Evolutionary conservation across 64 coral and sea anemone genomes (phyloP).

Genomic region (Actinia tenebrosa): DNA sequence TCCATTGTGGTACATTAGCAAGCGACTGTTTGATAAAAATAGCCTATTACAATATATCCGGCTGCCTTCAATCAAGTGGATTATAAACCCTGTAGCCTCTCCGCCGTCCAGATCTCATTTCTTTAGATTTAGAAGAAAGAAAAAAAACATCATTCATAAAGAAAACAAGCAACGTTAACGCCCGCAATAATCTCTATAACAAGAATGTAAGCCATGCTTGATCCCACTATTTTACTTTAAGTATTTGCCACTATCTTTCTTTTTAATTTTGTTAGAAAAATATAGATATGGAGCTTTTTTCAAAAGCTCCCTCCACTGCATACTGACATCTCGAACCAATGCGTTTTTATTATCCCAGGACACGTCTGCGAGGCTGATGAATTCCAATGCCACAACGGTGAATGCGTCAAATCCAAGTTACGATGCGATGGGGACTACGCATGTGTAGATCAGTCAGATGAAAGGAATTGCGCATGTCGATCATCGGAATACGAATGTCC

Average conservation of each 20-base stretch:
- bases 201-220: not conserved
- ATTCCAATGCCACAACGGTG: slow-evolving; percentile 56
- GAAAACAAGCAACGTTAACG: no score
- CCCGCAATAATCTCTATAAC: no score
- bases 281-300: no score
- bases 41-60: no score
- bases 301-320: no score
- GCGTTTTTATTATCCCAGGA: not conserved
- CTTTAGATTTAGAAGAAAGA: no score
- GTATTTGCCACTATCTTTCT: not conserved
- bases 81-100: no score
- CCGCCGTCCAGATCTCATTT: no score
- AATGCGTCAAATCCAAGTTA: slow-evolving; percentile 38
- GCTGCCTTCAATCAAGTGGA: no score
- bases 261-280: not conserved
- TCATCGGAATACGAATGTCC: slow-evolving; percentile 53
- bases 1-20: no score
- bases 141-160: no score
- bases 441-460: slow-evolving; percentile 57
- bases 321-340: not conserved
- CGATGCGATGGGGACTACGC: slow-evolving; percentile 58
- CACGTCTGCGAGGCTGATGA: slow-evolving; percentile 32
- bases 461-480: slow-evolving; percentile 48
- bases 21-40: no score
- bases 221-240: not conserved